Conservation (phyloP, 2,888 invertebrate genomes). For the Athrips mouffetella region DNA sequence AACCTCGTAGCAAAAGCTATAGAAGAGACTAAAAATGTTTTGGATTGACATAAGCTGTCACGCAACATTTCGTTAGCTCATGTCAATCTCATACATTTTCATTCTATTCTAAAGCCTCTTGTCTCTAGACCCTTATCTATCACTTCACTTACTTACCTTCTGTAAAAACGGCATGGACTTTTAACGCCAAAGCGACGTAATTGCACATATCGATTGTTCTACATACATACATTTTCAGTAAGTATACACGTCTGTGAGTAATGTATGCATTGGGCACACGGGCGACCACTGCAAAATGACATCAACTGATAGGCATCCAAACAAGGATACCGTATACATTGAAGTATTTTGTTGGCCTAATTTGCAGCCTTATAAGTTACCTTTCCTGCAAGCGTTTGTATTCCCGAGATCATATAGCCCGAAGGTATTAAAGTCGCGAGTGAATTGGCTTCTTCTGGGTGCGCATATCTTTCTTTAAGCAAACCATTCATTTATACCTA, state of each 20-base stretch:
- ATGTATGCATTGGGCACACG: slow-evolving; percentile 56
- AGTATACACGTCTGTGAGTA: slow-evolving; percentile 32
- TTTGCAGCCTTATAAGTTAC: slow-evolving; percentile 5
- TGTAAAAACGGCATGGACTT: neutral
- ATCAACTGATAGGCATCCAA: slow-evolving; percentile 25
- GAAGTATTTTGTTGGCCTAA: neutral
- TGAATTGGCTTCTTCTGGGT: too few relatives aligned
- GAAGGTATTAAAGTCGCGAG: too few relatives aligned
- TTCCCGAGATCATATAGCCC: too few relatives aligned
- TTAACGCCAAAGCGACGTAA: slow-evolving; percentile 13
- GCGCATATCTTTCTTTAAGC: too few relatives aligned
- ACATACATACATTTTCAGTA: slow-evolving; percentile 29
- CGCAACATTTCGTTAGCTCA: too few relatives aligned
- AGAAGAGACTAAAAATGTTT: too few relatives aligned
- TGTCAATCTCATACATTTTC: too few relatives aligned
- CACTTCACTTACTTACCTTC: neutral
- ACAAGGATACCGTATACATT: slow-evolving; percentile 1
- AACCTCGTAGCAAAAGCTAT: too few relatives aligned
- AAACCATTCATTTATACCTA: too few relatives aligned
- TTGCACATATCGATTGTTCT: slow-evolving; percentile 27
- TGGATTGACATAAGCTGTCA: too few relatives aligned
- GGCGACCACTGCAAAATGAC: slow-evolving; percentile 33
- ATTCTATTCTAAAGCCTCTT: too few relatives aligned
- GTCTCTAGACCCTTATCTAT: neutral
- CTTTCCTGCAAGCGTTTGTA: too few relatives aligned